Conservation (phyloP, 2,797 vertebrate species). For the Lepus oiostolus region DNA sequence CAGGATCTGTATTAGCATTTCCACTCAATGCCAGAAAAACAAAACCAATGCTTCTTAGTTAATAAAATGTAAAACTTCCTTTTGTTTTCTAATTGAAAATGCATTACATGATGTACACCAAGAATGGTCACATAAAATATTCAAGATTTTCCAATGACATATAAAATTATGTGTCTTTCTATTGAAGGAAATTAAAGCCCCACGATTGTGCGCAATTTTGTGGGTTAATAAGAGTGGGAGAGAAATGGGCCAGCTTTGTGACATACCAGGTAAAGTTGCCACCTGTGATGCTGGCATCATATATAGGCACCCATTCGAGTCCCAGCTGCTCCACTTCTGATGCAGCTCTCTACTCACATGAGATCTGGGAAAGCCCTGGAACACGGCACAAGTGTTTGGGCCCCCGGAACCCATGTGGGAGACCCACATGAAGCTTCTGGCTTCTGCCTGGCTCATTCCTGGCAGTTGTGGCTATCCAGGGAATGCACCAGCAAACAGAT, state of each 20-base stretch:
- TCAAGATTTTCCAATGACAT: not conserved
- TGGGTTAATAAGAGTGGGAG: not conserved
- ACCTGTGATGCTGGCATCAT: too few species aligned
- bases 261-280: too few species aligned
- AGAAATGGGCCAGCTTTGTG: not conserved
- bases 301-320: too few species aligned
- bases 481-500: too few species aligned
- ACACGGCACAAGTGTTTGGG: too few species aligned
- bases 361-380: too few species aligned
- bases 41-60: not conserved
- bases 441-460: too few species aligned
- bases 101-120: not conserved
- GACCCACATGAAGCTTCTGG: too few species aligned
- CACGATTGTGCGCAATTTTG: not conserved
- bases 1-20: not conserved
- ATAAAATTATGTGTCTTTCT: not conserved
- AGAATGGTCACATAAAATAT: not conserved
- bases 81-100: constrained; percentile 55
- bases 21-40: not conserved
- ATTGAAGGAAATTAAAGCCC: not conserved
- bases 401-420: too few species aligned
- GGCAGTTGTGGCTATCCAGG: too few species aligned
- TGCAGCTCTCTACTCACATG: too few species aligned
- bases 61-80: constrained; percentile 3
- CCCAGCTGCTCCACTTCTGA: too few species aligned